These are phyloP conservation scores for Oryzias javanicus DNA, from an alignment of 2,113 vertebrate genomes.

Conservation along the genomic window DNA sequence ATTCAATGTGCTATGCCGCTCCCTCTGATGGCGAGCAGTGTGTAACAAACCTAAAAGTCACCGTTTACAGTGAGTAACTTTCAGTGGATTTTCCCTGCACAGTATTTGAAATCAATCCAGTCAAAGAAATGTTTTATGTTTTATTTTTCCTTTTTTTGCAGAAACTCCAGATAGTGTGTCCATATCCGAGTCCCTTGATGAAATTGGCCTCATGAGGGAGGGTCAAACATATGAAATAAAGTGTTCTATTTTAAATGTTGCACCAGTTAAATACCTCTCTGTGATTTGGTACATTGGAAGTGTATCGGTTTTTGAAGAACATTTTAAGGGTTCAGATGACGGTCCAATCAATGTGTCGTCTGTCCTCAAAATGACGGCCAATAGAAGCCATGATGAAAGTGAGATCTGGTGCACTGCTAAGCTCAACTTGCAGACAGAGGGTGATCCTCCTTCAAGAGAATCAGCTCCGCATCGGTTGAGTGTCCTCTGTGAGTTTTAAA, in stretches of 20 bases:
- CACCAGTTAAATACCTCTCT: conserved; percentile 33
- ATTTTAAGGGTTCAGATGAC: rapidly evolving
- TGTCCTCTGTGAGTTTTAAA: conserved; percentile 57
- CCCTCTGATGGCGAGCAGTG: rapidly evolving
- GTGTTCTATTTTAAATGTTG: conserved; percentile 52
- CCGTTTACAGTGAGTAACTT: conserved; percentile 61
- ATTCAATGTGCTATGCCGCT: conserved; percentile 8
- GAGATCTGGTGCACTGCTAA: conserved; percentile 57
- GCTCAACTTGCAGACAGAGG: conserved; percentile 43
- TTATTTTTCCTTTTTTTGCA: conserved; percentile 6
- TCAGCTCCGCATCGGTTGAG: not conserved
- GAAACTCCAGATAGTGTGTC: conserved; percentile 57
- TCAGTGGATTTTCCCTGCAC: not conserved
- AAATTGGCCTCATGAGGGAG: conserved; percentile 8
- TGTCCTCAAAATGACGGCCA: rapidly evolving
- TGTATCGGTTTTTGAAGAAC: rapidly evolving
- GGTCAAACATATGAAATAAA: not conserved
- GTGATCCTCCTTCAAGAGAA: rapidly evolving
- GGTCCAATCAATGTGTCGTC: conserved; percentile 6
- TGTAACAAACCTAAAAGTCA: not conserved
- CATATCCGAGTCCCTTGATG: not conserved
- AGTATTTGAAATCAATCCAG: not conserved
- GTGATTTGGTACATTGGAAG: conserved; percentile 46
- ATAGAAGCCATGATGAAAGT: conserved; percentile 33
- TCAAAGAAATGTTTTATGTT: not conserved